Base-by-base conservation (phyloP, 2,797 vertebrate genomes). In the Aselliscus stoliczkanus region DNA sequence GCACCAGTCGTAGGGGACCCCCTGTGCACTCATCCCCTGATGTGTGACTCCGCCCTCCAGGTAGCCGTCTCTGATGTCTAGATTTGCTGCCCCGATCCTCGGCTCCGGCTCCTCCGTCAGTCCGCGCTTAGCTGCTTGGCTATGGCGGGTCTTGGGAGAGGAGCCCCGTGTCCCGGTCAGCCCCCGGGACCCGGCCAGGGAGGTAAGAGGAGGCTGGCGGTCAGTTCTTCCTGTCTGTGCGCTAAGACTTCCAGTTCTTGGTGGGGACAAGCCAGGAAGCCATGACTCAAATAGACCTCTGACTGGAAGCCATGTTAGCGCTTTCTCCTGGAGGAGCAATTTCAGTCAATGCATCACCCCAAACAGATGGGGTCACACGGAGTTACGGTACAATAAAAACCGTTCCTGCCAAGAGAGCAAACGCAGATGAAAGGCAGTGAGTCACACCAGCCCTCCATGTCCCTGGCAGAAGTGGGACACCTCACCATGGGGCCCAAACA, bases 121-220 rank as follows among this genome's bases (percentile, higher is more conserved):
- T 10, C 15, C 2, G 27, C 18, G 50, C 20, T 23, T 54, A 7
- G 76, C n/a, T 10, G 15, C n/a, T 23, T 4, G 2, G 18, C 47
- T 14, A 1, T 1, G 20, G 27, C 6, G 2, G 10, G 14, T n/a
- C 88, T 67, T 93, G 5, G 18, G 7, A 18, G 27, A 50, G 83
- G 47, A 31, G 56, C 20, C 44, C 6, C 47, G 20, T 21, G n/a
- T 25, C 39, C 5, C 3, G 60, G 15, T 27, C 67, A 29, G 44
- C 8, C 42, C 47, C 47, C 1, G 13, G 14, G 11, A 4, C 12
- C 1, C 0, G 1, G 50, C 88, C 18, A 0, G 64, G 1, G 50
- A 23, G 56, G 54, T 1, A 5, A 0, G 18, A 13, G 72, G 67
- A 52, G 42, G 37, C 39, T 7, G 67, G n/a, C 0, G 1, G 21